Conservation (phyloP, 2,113 vertebrate species). For the Ptilorrhoa leucosticta region DNA sequence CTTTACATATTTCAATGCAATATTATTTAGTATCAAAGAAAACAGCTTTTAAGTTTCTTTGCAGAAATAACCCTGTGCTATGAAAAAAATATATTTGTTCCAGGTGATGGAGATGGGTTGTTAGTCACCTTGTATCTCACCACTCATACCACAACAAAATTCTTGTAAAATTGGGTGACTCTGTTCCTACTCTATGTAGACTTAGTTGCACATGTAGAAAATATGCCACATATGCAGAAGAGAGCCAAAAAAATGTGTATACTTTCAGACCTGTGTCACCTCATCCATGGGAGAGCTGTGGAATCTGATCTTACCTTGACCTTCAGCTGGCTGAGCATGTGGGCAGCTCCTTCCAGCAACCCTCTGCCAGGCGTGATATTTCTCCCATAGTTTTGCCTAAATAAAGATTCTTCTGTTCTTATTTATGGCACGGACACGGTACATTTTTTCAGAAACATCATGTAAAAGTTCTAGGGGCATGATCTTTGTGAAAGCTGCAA, state of each 20-base stretch:
- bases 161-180: not conserved
- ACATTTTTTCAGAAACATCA: not conserved
- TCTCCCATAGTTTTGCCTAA: not conserved
- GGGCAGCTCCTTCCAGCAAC: not conserved
- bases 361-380: not conserved
- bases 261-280: not conserved
- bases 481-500: not conserved
- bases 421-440: not conserved
- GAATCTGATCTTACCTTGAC: not conserved
- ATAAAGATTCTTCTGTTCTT: not conserved
- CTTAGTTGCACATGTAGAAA: not conserved
- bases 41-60: not conserved
- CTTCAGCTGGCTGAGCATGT: not conserved
- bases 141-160: not conserved
- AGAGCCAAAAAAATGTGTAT: not conserved
- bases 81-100: not conserved
- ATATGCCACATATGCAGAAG: not conserved
- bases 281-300: not conserved
- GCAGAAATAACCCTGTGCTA: not conserved
- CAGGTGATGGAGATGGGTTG: not conserved
- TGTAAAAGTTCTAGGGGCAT: not conserved
- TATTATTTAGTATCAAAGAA: not conserved
- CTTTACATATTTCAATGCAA: not conserved
- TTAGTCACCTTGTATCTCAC: not conserved
- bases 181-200: not conserved